Conservation (phyloP, 2,113 vertebrate genomes). For the Perognathus longimembris region DNA sequence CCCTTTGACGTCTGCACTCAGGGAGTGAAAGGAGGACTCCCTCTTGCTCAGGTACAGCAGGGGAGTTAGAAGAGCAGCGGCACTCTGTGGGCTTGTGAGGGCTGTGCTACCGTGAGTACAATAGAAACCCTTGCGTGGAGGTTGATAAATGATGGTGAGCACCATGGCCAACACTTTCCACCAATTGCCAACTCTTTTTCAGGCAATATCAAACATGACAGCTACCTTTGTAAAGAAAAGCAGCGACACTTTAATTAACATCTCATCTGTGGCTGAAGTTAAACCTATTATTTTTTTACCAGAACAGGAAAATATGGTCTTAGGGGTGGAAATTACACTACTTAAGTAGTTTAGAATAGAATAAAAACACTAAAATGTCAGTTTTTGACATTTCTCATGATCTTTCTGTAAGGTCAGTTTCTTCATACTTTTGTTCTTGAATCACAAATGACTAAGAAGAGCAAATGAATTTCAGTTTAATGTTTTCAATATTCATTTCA, state of each 20-base stretch:
- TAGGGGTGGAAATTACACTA: constrained; percentile 17
- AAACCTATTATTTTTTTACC: neutral
- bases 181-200: constrained; percentile 6
- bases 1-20: constrained; percentile 73
- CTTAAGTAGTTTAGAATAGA: constrained; percentile 31
- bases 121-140: constrained; percentile 48
- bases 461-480: constrained; percentile 19
- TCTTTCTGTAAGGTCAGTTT: constrained; percentile 55
- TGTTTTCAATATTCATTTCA: constrained; percentile 37
- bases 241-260: constrained; percentile 32
- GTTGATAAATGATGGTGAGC: constrained; percentile 45
- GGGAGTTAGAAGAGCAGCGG: constrained; percentile 54
- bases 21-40: constrained; percentile 69
- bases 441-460: constrained; percentile 58
- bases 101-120: constrained; percentile 52
- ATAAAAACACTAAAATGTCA: constrained; percentile 56
- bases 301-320: neutral
- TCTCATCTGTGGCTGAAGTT: constrained; percentile 15
- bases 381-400: constrained; percentile 56
- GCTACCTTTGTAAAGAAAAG: constrained; percentile 32
- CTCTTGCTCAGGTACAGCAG: constrained; percentile 64
- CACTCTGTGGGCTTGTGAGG: constrained; percentile 72
- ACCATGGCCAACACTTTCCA: constrained; percentile 56
- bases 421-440: constrained; percentile 38
- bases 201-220: constrained; percentile 50